Conservation (phyloP, 2,888 invertebrate genomes). For the Megalurothrips usitatus region DNA sequence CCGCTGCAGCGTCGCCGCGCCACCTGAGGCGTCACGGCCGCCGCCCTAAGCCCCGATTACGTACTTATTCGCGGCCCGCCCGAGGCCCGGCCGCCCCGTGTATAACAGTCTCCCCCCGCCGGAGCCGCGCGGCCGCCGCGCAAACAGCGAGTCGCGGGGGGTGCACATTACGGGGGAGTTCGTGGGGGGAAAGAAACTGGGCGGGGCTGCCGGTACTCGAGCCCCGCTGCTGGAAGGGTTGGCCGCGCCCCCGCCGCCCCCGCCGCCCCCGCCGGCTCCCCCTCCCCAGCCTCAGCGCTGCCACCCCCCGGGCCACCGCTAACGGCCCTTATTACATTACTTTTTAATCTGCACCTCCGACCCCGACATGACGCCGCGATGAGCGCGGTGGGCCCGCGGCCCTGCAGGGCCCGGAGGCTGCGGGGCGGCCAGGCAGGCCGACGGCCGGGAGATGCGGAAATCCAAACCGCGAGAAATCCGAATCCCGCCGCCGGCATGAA, state of each 20-base stretch:
- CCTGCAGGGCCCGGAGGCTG: no score
- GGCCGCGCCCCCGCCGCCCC: neutral
- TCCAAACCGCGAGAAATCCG: neutral
- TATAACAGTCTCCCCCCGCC: no score
- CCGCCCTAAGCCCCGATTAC: neutral
- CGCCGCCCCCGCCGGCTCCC: neutral
- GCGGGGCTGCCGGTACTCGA: no score
- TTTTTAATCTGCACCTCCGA: constrained; percentile 18
- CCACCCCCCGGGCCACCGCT: neutral
- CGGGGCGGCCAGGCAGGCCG: no score
- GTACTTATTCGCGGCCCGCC: neutral
- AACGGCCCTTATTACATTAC: neutral
- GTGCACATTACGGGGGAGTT: no score
- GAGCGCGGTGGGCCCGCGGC: no score
- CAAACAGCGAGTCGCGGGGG: no score
- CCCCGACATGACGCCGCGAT: neutral
- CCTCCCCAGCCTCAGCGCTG: neutral
- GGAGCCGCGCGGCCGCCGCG: no score
- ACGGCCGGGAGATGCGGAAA: neutral
- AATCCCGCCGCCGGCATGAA: neutral
- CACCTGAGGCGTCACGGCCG: neutral
- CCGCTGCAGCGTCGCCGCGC: neutral
- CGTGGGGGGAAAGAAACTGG: no score
- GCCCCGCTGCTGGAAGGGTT: neutral
- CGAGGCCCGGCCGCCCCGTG: no score